Base-by-base conservation (phyloP, 23 tunicate genomes). In the Botrylloides violaceus region DNA sequence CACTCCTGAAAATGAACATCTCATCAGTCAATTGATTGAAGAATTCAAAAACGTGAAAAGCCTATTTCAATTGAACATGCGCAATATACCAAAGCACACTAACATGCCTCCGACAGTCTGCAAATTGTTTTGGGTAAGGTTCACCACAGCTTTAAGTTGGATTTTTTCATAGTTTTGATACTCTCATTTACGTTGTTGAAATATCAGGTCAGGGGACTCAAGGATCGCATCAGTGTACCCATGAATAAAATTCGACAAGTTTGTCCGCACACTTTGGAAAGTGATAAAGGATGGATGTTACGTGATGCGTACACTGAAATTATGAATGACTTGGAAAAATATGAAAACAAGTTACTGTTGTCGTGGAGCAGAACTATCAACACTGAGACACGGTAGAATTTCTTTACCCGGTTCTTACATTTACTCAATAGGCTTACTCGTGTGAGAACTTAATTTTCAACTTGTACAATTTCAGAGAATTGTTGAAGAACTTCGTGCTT, bases 271-370 rank as follows among this genome's bases (percentile, higher is more conserved):
- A 77, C 83, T 31, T 70, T 90, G 38, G 97, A 90, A 64, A 83
- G 90, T 43, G 97, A 90, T 72, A 72, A 84, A 28, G 97, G 97
- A 20, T 90, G 97, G 97, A 72, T 71, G 81, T 59, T 90, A 24
- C 74, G 97, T 18, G 87, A 81, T 61, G 87, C 84, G 12, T 81
- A 70, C 65, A 81, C 83, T 20, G 96, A 88, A 25, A 65, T 72
- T 27, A 88, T 88, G 96, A 81, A 81, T 37, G 96, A 81, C 23
- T 37, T 88, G 55, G 96, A 88, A 33, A 88, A 88, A 84, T 81
- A 62, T 78, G 87, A 88, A 59, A 72, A 83, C 29, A 81, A 66
- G 49, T 60, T 88, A 32, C 70, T 88, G 12, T 39, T 70, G 24
- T 66, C 71, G 15, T 88, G 96, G 96, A 58, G 88, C 0, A 72